phyloP scores from a whole-genome alignment of 2,113 vertebrate genomes.

The Gallinago media region DNA sequence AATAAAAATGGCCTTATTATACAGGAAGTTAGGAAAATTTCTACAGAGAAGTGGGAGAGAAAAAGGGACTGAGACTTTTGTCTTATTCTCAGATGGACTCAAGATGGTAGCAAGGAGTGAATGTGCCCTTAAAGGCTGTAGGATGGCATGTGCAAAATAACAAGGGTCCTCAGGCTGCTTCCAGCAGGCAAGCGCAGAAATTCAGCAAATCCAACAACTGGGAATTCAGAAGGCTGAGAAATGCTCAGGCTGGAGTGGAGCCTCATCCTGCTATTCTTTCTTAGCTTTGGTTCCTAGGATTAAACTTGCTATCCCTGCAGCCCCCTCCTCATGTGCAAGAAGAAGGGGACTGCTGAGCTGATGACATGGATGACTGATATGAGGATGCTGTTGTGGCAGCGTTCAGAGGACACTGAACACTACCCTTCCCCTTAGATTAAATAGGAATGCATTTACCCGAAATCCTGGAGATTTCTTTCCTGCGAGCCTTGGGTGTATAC shows the following conservation, averaged over 20 bases:
- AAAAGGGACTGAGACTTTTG: background rate
- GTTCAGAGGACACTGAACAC: background rate
- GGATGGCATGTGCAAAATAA: background rate
- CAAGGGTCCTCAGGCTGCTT: background rate
- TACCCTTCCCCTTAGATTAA: slow-evolving; percentile 39
- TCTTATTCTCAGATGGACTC: background rate
- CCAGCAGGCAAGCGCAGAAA: background rate
- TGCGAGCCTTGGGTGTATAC: background rate
- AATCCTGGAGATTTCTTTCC: slow-evolving; percentile 35
- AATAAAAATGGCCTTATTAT: background rate
- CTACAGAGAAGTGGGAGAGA: background rate
- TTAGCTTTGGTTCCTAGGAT: background rate
- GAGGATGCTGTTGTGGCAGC: background rate
- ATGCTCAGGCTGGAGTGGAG: background rate
- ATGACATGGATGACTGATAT: background rate
- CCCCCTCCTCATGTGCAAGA: background rate
- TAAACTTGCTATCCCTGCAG: background rate
- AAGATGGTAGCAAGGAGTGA: background rate
- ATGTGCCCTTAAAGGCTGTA: background rate
- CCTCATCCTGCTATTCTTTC: background rate
- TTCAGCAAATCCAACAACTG: background rate
- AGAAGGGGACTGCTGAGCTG: background rate
- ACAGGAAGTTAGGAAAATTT: background rate
- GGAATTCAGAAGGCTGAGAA: background rate
- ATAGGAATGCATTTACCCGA: slow-evolving; percentile 28